Conservation (phyloP, 2,797 vertebrate species). For the Silurus aristotelis region DNA sequence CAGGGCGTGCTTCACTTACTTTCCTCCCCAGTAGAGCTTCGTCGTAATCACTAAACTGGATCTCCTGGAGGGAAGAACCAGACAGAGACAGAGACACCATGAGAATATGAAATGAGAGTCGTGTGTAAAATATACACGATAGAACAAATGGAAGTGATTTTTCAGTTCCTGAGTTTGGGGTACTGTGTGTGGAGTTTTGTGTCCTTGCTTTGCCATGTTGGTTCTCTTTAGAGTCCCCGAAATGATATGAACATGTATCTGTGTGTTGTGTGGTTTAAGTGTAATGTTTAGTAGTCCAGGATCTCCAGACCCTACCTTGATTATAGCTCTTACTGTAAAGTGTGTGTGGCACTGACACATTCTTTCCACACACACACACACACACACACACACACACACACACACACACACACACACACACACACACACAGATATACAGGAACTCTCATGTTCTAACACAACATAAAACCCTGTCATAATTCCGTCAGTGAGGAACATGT, state of each 20-base stretch:
- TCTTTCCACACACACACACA: neutral
- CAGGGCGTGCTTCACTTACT: conserved; percentile 77
- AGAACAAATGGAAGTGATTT: no score
- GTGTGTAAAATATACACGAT: neutral
- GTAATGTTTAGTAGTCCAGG: neutral
- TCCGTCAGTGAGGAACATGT: neutral
- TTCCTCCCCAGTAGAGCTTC: conserved; percentile 98
- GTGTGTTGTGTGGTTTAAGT: neutral
- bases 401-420: conserved; percentile 9
- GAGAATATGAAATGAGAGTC: neutral
- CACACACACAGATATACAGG: neutral
- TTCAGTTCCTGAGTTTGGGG: neutral
- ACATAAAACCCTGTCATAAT: neutral
- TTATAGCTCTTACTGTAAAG: no score
- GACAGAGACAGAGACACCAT: neutral
- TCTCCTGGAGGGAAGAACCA: conserved; percentile 71
- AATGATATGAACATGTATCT: neutral
- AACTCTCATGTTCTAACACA: neutral
- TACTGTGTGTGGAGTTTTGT: neutral
- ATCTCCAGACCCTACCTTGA: no score
- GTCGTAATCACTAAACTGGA: conserved; percentile 97
- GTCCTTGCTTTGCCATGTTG: neutral
- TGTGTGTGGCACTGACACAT: no score
- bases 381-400: neutral
- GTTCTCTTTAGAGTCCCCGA: neutral